These are phyloP conservation scores for Uropetala carovei DNA, from an alignment of 2,888 invertebrate species.

Conservation along the genomic window DNA sequence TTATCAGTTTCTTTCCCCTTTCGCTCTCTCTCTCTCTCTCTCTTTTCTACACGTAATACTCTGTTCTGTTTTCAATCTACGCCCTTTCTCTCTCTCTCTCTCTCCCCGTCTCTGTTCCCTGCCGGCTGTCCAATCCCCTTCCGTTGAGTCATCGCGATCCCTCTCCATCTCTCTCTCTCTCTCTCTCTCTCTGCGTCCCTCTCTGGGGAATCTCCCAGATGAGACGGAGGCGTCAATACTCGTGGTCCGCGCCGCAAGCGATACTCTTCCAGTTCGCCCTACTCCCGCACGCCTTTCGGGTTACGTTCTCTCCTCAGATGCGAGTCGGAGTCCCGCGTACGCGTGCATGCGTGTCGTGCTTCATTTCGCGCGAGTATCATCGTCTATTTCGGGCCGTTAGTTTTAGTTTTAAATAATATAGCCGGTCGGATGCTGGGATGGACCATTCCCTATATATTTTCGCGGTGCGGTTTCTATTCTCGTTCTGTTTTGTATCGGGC, in stretches of 20 bases:
- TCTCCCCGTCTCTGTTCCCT: not conserved
- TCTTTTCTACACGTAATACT: not conserved
- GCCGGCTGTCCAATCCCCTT: not conserved
- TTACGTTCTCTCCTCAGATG: not conserved
- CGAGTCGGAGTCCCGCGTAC: not conserved
- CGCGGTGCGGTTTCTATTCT: no score
- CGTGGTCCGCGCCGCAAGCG: constrained; percentile 25
- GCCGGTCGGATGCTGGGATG: no score
- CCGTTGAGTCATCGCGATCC: not conserved
- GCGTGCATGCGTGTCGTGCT: not conserved
- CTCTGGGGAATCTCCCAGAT: constrained; percentile 57
- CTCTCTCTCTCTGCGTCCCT: not conserved
- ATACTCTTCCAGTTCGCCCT: not conserved
- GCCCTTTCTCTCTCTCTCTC: not conserved
- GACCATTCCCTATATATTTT: no score
- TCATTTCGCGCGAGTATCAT: not conserved
- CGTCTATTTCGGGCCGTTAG: not conserved
- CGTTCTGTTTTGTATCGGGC: no score
- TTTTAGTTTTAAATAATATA: no score
- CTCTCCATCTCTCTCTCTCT: not conserved
- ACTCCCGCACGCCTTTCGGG: not conserved
- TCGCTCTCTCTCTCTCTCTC: not conserved
- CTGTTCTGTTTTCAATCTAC: not conserved
- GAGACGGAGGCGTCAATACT: constrained; percentile 53
- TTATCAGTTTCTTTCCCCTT: not conserved